Evolutionary conservation across 2,113 vertebrate species (phyloP).

Genomic region (Garra rufa): DNA sequence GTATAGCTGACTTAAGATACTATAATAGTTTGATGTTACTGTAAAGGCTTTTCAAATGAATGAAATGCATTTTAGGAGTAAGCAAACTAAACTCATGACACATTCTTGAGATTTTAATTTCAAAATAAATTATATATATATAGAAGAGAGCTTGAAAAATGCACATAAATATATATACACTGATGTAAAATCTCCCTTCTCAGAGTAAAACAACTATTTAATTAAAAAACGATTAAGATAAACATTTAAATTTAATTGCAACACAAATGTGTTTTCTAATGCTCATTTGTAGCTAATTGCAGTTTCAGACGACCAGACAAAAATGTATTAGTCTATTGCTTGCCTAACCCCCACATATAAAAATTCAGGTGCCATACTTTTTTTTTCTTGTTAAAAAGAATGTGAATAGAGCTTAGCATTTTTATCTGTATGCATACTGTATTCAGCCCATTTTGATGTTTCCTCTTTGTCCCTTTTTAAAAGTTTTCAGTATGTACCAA

Average conservation of each 20-base stretch:
- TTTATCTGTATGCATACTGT: constrained; percentile 56
- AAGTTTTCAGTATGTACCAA: constrained; percentile 23
- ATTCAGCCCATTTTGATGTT: constrained; percentile 15
- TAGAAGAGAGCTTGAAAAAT: neutral
- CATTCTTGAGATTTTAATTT: neutral
- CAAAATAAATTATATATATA: neutral
- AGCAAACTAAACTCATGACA: neutral
- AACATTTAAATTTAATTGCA: neutral
- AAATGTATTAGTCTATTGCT: neutral
- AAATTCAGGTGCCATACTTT: constrained; percentile 45
- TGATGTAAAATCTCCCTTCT: neutral
- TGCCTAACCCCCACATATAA: neutral
- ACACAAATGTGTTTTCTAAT: neutral
- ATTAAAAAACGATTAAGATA: neutral
- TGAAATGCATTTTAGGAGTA: neutral
- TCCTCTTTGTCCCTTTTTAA: constrained; percentile 19
- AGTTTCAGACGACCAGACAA: constrained; percentile 4
- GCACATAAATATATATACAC: neutral
- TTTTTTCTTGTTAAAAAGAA: constrained; percentile 60
- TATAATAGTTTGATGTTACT: neutral
- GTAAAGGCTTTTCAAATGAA: constrained; percentile 10
- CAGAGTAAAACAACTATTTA: neutral
- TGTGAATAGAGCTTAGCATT: constrained; percentile 70
- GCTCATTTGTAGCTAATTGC: neutral
- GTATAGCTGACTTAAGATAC: neutral